Base-by-base conservation (phyloP, 2,888 invertebrate genomes). In the Eupithecia pulchellata region DNA sequence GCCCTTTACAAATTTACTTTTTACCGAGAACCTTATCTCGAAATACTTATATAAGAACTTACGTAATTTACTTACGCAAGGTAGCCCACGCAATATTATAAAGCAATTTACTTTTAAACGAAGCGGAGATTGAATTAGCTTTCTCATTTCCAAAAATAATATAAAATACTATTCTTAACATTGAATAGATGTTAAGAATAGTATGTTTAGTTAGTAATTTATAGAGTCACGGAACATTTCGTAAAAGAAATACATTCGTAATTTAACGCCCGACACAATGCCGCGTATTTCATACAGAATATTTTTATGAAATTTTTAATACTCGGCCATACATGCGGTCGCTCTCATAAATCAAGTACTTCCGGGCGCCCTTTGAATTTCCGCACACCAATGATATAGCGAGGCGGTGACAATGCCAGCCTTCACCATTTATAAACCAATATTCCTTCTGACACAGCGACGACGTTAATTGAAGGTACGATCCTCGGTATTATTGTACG, bases 291-390 rank as follows among this genome's bases (percentile, higher is more conserved):
- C 88, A 89, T 86, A 87, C 87, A 86, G 87, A 89, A 89, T 89
- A 88, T 90, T 91, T 91, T 92, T 91, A 91, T 90, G 88, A 91
- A 89, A 87, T 85, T 90, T 91, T 91, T 90, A 91, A 91, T 91
- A 89, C 86, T 83, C 84, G 86, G 86, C 81, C 89, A 87, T 89
- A 88, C 86, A 88, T 84, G 87, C 85, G 87, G 84, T 84, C 83
- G 82, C 84, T 85, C 86, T 87, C 91, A 87, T 92, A 91, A 92
- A 92, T 91, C 92, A 91, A 91, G 90, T 88, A 89, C 89, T 91
- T 91, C 89, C 90, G 89, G 84, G 81, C 88, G 87, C 88, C 90
- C 90, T 91, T 91, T 91, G 90, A 91, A 90, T 89, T 90, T 91
- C 89, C 87, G 87, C 85, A 80, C 84, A 82, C 84, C 86, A 85